Evolutionary conservation across 2,113 vertebrate genomes (phyloP), one percentile per base, ranked within the genome.

Genomic region (Eonycteris spelaea): DNA sequence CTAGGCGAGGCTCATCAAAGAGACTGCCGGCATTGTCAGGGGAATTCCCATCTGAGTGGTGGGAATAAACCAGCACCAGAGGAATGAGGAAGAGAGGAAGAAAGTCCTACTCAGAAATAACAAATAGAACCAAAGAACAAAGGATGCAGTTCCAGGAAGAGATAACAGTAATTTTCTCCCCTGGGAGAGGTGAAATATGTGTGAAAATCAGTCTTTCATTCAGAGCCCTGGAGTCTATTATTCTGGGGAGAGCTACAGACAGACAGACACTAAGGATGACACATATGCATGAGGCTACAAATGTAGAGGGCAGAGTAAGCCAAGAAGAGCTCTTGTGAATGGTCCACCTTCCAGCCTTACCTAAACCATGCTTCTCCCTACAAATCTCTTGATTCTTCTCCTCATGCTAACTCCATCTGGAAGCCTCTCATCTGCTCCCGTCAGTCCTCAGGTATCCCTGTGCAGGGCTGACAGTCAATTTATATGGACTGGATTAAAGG

Each of bases 11-110:
- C 40, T 82, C 79, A 40, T 91, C 90, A 91, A 93, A 91, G 89
- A 70, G 53, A 73, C 73, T 14, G 51, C 18, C 3, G 9, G 61
- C 16, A 24, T 75, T 95, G 86, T 28, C 61, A 75, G 28, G 91
- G 67, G 59, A 74, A 89, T 95, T 97, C 74, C 86, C 92, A 59
- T 40, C 68, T 77, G 48, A 10, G n/a, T 48, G 48, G 15, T 90
- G 65, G 48, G 45, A 48, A 22, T 5, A 55, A 55, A 9, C 22
- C 45, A 21, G 22, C 22, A 9, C 53, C n/a, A 1, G 40, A 1
- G 21, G 92, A 95, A 97, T 89, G 95, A 93, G 86, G 94, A 97
- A 97, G 77, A 78, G 63, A 33, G n/a, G 7, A 40, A 65, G 26
- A 68, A 87, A 90, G 45, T 71, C 11, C 12, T 24, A 12, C 13